Evolutionary conservation across 2,888 invertebrate genomes (phyloP), one percentile per base, ranked within the genome.

Genomic region (Himalopsyche japonica): DNA sequence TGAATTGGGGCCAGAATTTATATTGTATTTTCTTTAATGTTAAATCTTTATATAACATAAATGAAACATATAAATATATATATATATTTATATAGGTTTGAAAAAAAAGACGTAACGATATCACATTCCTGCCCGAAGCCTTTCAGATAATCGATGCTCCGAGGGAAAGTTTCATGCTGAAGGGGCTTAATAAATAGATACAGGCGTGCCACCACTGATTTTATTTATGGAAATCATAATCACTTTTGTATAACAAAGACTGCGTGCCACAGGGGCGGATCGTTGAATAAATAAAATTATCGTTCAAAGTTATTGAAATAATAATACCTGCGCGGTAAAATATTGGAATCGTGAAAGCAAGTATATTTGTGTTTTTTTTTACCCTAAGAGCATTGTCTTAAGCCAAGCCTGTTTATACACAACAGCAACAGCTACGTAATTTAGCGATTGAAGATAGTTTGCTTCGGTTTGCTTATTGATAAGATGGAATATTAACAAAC

Each of bases 141-240:
- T 57, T 57, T 57, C 15, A 24, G 8, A 57, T 24, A 57, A 57
- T 57, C 57, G 57, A 57, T 20, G 57, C 57, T 20, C 20, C 24
- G 20, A 57, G 57, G 57, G 57, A 57, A 57, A 57, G 20, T 57
- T 57, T 20, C 20, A 57, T 57, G 57, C 57, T 15, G 24, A 20
- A n/a, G 57, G 57, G 20, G 57, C 57, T 57, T 57, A 57, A n/a
- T 57, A 57, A 57, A 57, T 57, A 57, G 57, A 57, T 57, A 57
- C 57, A 34, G 76, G 30, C 76, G 76, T 4, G 76, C 76, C 76
- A 32, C 76, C 76, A 76, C 76, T 76, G 76, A 34, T 76, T 76
- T 76, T 76, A 76, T 76, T 76, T 76, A 76, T 76, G 30, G 76
- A 76, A 76, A 32, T 76, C 76, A 76, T 76, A 76, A 76, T 76